Base-by-base conservation (phyloP, 1,140 invertebrate species). In the Ostrea denselamellosa region DNA sequence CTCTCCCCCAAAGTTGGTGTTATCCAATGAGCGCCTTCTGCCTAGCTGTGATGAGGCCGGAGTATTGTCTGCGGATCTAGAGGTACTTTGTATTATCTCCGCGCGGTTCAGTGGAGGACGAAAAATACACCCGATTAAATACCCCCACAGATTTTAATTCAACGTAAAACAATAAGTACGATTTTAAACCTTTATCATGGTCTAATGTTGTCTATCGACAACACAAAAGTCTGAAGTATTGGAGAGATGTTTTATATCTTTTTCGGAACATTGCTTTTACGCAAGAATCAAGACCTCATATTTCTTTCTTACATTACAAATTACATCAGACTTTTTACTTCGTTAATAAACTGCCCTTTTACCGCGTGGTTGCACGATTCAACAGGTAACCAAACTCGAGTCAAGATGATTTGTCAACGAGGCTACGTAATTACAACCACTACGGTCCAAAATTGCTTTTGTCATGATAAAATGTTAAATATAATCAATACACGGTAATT, bases 71-170 rank as follows among this genome's bases (percentile, higher is more conserved):
- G 22, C 28, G 7, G 68, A 71, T 71, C 68, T 77, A 77, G 8
- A 22, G 9, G 25, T 62, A n/a, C 17, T 62, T 12, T 28, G 68
- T 34, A 77, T 77, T 77, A 77, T 77, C 68, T 77, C 68, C 25
- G 68, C 25, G 28, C 14, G 68, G 25, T 77, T 77, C 68, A 34
- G 9, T 77, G 68, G 68, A 77, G 25, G 68, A 77, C 25, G 25
- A 77, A 12, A 77, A 77, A 77, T 77, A 77, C 68, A 44, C 68
- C 68, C 68, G 68, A 77, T 77, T 77, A 77, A 77, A 77, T 77
- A 25, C 68, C 68, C 68, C 68, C 68, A 77, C 68, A 25, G 68
- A 77, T 77, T 77, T 77, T 77, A 77, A 77, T 77, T 77, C 68
- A 77, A 28, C 28, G 68, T 77, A 77, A 77, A 77, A 77, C 68